phyloP scores from a whole-genome alignment of 2,113 vertebrate species.

The Formicarius rufipectus region DNA sequence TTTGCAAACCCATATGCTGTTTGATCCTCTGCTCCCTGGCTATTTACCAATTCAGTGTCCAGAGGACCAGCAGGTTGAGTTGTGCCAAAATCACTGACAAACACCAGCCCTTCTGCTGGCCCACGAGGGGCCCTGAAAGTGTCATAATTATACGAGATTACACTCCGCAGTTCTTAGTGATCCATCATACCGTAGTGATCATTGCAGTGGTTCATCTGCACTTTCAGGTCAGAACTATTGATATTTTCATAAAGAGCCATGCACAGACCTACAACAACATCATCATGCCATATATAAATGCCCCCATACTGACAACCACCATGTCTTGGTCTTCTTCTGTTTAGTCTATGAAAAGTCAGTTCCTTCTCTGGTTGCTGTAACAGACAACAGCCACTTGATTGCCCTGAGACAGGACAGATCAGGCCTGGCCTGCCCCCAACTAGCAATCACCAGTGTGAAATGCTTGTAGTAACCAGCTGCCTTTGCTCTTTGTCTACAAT shows the following conservation, averaged over 20 bases:
- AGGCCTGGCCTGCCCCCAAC: background rate
- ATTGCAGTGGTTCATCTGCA: background rate
- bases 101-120: slow-evolving; percentile 19
- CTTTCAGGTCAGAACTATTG: background rate
- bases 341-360: background rate
- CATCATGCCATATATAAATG: background rate
- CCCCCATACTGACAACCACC: background rate
- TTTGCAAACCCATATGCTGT: slow-evolving; percentile 53
- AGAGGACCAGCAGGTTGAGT: slow-evolving; percentile 17
- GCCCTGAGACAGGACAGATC: background rate
- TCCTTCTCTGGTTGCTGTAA: background rate
- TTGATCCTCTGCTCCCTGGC: slow-evolving; percentile 59
- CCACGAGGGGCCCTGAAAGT: background rate
- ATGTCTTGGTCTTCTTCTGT: background rate
- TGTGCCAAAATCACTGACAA: slow-evolving; percentile 36
- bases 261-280: background rate
- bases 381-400: background rate
- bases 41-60: slow-evolving; percentile 26
- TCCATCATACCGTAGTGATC: background rate
- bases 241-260: background rate
- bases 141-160: background rate
- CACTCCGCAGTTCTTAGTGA: background rate
- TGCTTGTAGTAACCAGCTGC: background rate
- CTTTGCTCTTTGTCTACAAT: background rate
- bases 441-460: background rate